Conservation (phyloP, 2,888 invertebrate species). For the Keiferia lycopersicella region DNA sequence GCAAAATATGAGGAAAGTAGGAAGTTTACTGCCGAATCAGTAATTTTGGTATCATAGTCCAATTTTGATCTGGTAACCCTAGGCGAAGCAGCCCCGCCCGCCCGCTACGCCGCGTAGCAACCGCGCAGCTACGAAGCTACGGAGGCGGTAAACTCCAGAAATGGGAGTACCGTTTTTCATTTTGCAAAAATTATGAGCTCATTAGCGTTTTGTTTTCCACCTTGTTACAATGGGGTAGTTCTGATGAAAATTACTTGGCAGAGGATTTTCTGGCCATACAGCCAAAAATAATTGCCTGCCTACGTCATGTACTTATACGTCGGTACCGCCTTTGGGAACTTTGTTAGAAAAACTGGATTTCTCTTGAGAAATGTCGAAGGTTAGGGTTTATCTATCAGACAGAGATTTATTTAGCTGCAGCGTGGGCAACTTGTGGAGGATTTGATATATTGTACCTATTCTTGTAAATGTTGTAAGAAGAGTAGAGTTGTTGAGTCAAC, state of each 20-base stretch:
- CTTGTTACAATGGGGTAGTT: background rate
- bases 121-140: slow-evolving; percentile 30
- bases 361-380: slow-evolving; percentile 2
- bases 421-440: background rate
- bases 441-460: background rate
- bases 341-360: background rate
- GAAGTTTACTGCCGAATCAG: no score
- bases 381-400: slow-evolving; percentile 21
- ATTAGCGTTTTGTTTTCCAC: background rate
- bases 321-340: background rate
- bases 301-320: background rate
- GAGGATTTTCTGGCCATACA: background rate
- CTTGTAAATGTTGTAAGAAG: background rate
- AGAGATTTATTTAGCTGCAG: background rate
- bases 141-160: background rate
- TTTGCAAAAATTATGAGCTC: background rate
- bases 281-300: background rate
- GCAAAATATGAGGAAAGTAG: no score
- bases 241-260: background rate
- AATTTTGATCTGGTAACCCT: no score
- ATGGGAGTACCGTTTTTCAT: background rate
- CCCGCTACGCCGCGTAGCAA: slow-evolving; percentile 27
- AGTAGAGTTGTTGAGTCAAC: background rate
- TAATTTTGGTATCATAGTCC: no score
- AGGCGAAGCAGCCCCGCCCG: slow-evolving; percentile 12